These are phyloP conservation scores for Teleogryllus occipitalis DNA, from an alignment of 1,140 invertebrate species.

Conservation along the genomic window DNA sequence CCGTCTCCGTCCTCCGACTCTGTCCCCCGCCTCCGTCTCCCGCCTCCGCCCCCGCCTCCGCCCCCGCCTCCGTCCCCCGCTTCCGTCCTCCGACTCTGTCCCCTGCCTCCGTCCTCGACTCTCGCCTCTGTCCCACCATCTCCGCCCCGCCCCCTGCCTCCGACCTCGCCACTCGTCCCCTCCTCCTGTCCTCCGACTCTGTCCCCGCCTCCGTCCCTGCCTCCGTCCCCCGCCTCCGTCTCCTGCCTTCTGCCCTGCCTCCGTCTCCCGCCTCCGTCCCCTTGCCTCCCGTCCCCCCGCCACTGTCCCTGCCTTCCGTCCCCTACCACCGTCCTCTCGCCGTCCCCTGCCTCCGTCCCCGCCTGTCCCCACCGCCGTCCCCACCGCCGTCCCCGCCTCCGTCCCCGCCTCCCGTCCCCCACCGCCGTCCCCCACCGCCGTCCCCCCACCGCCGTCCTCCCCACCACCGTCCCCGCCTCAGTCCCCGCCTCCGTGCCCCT, in stretches of 20 bases:
- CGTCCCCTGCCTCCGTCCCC: neutral
- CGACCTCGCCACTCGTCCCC: too few relatives aligned
- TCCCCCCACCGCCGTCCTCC: neutral
- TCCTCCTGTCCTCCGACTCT: too few relatives aligned
- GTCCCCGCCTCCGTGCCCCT: neutral
- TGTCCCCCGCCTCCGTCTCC: neutral
- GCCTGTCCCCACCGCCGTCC: neutral
- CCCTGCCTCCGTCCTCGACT: neutral
- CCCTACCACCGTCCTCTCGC: neutral
- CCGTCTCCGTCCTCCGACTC: too few relatives aligned
- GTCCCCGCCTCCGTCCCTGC: too few relatives aligned
- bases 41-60: too few relatives aligned
- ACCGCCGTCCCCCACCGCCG: too few relatives aligned
- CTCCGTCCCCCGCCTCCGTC: too few relatives aligned
- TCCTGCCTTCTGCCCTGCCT: too few relatives aligned
- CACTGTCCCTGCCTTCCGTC: neutral
- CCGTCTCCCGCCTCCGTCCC: too few relatives aligned
- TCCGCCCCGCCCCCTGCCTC: neutral
- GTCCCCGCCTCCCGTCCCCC: too few relatives aligned
- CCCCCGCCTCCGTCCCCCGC: too few relatives aligned
- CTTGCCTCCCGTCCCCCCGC: neutral
- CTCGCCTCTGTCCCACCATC: neutral
- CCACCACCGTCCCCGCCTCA: neutral
- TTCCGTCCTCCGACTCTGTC: neutral
- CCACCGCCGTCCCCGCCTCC: neutral